These are phyloP conservation scores for Eulithis prunata DNA, from an alignment of 2,888 invertebrate genomes.

Conservation along the genomic window DNA sequence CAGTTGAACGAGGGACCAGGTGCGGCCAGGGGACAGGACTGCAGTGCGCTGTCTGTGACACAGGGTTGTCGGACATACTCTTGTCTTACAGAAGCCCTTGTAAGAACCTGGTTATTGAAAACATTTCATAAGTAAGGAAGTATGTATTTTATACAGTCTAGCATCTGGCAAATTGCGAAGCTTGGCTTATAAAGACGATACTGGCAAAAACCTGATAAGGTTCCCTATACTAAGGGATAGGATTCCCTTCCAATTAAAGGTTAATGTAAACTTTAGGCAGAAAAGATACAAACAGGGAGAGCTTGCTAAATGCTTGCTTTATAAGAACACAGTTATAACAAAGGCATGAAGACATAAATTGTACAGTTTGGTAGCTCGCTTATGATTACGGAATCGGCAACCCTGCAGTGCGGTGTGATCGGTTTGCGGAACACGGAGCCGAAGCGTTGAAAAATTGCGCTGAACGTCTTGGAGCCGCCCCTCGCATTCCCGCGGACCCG, in stretches of 20 bases:
- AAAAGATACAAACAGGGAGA: no score
- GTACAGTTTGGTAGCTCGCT: conserved; percentile 1
- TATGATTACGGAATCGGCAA: conserved; percentile 27
- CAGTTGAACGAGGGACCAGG: conserved; percentile 70
- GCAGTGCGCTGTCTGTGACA: conserved; percentile 54
- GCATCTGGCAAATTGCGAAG: no score
- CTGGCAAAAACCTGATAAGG: no score
- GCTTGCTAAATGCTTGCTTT: background rate
- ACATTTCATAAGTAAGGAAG: no score
- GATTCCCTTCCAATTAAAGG: no score
- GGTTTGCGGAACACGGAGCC: conserved; percentile 74
- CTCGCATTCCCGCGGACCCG: conserved; percentile 64
- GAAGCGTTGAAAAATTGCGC: conserved; percentile 81
- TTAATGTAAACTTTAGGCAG: no score
- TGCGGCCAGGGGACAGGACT: conserved; percentile 54
- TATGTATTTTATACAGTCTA: no score
- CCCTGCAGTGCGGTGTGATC: conserved; percentile 64
- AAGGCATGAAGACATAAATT: conserved; percentile 11
- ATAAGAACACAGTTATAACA: background rate
- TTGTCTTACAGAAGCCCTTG: background rate
- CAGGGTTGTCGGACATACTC: conserved; percentile 21
- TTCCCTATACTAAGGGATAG: no score
- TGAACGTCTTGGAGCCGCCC: conserved; percentile 74
- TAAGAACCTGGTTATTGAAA: no score
- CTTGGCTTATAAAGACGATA: no score